Evolutionary conservation across 1,140 invertebrate species (phyloP).

Genomic region (Drosophila guanche): DNA sequence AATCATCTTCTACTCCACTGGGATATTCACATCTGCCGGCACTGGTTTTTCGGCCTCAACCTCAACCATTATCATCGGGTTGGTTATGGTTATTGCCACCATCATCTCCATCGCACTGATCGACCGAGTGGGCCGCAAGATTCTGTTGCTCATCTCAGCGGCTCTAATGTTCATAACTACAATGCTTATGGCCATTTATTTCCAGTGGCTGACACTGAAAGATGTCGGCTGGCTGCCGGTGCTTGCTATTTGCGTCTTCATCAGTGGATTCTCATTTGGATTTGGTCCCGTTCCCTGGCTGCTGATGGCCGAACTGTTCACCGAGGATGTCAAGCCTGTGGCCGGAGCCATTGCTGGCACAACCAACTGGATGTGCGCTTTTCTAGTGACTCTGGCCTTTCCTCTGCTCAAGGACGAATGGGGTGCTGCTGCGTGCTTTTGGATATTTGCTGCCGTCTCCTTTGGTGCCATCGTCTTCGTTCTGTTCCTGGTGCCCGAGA

Average conservation of each 20-base stretch:
- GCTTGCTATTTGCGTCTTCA: constrained; percentile 88
- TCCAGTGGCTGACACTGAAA: constrained; percentile 84
- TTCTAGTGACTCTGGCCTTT: constrained; percentile 90
- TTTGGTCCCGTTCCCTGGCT: constrained; percentile 93
- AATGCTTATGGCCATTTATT: constrained; percentile 86
- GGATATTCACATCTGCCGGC: constrained; percentile 46
- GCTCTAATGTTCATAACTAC: constrained; percentile 86
- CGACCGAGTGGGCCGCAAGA: constrained; percentile 87
- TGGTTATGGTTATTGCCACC: constrained; percentile 89
- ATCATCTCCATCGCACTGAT: constrained; percentile 87
- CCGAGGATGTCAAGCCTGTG: constrained; percentile 89
- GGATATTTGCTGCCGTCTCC: constrained; percentile 88
- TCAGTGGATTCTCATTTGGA: constrained; percentile 90
- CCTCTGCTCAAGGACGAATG: constrained; percentile 50
- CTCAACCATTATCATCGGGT: constrained; percentile 89
- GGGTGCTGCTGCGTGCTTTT: constrained; percentile 87
- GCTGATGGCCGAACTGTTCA: constrained; percentile 90
- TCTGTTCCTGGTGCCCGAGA: constrained; percentile 87
- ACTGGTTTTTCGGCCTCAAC: constrained; percentile 56
- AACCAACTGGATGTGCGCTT: constrained; percentile 91
- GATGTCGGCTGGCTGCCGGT: constrained; percentile 88
- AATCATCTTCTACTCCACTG: constrained; percentile 63
- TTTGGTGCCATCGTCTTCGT: constrained; percentile 86
- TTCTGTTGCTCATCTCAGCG: constrained; percentile 88
- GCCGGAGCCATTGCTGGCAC: constrained; percentile 89